Conservation (phyloP, 2,888 invertebrate species). For the Drosophila quasianomalipes region DNA sequence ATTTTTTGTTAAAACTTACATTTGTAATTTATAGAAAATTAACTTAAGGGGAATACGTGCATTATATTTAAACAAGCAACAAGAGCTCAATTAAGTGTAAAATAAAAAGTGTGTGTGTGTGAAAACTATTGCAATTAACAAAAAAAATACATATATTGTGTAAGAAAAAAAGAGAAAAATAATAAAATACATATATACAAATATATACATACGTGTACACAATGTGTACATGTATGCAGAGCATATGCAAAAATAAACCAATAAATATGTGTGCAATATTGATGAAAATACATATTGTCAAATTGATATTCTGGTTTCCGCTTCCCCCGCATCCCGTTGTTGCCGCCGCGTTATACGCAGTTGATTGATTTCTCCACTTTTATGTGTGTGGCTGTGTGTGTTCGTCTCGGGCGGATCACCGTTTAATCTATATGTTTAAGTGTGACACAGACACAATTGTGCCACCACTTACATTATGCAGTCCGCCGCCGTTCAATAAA, state of each 20-base stretch:
- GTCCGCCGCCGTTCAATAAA: slow-evolving; percentile 55
- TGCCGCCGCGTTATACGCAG: slow-evolving; percentile 39
- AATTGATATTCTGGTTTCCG: slow-evolving; percentile 57
- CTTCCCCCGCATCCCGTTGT: slow-evolving; percentile 30
- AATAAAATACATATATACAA: slow-evolving; percentile 26
- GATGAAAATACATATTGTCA: slow-evolving; percentile 55
- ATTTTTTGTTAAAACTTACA: slow-evolving; percentile 76
- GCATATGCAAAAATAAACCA: slow-evolving; percentile 37
- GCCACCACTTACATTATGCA: slow-evolving; percentile 50
- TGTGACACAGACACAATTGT: slow-evolving; percentile 49
- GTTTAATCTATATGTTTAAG: slow-evolving; percentile 44
- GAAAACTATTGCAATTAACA: slow-evolving; percentile 66
- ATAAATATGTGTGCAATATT: slow-evolving; percentile 56
- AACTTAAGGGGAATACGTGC: slow-evolving; percentile 75
- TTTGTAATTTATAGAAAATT: slow-evolving; percentile 75
- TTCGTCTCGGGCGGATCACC: slow-evolving; percentile 52
- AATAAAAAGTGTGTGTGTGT: slow-evolving; percentile 59
- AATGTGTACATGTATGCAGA: slow-evolving; percentile 28
- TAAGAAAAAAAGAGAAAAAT: slow-evolving; percentile 61
- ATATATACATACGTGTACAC: slow-evolving; percentile 37
- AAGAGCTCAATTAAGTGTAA: slow-evolving; percentile 71
- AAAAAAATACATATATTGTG: slow-evolving; percentile 69
- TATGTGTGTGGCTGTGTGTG: slow-evolving; percentile 24
- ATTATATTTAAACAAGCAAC: slow-evolving; percentile 62
- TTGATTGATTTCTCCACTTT: slow-evolving; percentile 79